A percentile compares a stretch with the other conserved stretches of the same genome.
These are phyloP conservation scores for Dipodomys spectabilis DNA, from an alignment of 2,113 vertebrate genomes.

Conservation along the genomic window DNA sequence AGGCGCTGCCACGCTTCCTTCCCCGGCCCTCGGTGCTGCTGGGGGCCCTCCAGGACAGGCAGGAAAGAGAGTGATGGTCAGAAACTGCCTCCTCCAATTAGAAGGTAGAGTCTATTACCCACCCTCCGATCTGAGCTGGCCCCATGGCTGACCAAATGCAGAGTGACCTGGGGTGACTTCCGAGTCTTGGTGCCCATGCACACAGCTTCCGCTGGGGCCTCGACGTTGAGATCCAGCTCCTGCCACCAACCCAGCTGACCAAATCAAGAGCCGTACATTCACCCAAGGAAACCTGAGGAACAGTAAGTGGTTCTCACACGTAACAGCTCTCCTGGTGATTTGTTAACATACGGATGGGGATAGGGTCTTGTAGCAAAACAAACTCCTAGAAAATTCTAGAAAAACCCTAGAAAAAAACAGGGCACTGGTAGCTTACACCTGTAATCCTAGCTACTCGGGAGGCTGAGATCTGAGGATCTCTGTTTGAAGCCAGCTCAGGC, in stretches of 20 bases:
- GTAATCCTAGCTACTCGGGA: no score
- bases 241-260: fast-evolving
- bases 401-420: no score
- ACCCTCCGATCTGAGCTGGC: no score
- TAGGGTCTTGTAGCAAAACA: no score
- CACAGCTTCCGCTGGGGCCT: no score
- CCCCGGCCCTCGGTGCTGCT: no score
- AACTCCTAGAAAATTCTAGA: no score
- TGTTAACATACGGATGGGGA: no score
- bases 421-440: no score
- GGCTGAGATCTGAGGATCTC: no score
- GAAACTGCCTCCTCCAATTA: background rate
- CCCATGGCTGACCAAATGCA: background rate
- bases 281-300: fast-evolving
- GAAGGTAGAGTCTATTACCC: fast-evolving
- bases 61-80: background rate
- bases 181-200: background rate
- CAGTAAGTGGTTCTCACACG: fast-evolving
- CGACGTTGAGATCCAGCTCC: fast-evolving
- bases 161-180: background rate
- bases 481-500: no score
- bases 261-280: fast-evolving
- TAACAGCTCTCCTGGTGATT: background rate
- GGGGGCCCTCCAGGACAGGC: no score
- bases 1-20: background rate